Evolutionary conservation across 1,140 invertebrate species (phyloP), one percentile per base, ranked within the genome.

Genomic region (Megalonaias nervosa): DNA sequence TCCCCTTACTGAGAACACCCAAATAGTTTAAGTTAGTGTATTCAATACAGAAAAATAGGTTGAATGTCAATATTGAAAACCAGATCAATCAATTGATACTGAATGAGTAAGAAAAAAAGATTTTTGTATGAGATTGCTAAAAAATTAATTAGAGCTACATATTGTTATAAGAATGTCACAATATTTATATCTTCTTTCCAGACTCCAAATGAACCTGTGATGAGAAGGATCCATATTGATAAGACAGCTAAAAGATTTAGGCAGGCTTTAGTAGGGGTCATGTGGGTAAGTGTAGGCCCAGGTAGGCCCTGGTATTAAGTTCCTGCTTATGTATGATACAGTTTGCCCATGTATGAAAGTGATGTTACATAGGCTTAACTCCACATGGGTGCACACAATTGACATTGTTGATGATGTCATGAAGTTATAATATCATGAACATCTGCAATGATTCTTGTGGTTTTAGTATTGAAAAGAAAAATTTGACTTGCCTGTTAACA

Each of bases 171-270:
- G 31, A 21, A 67, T 31, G 9, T 67, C 11, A n/a, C 14, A 19
- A 23, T 73, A 38, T 67, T 75, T 38, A 58, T 55, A 70, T 66
- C 69, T 64, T 77, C 60, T 11, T 83, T 84, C 19, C 78, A 90
- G 89, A 92, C 91, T 21, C 91, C 89, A 64, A 90, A 92, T 71
- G 91, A 92, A 76, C 93, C 95, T 5, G 91, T 96, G 14, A 91
- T 93, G 77, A 91, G 95, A 65, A 91, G 95, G 62, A 92, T 93
- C 2, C 92, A 93, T 13, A 91, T 96, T 14, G 95, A 96, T 84
- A 94, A 94, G 74, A 93, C 95, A 2, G 93, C 94, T 1, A 92
- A 93, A 77, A 91, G 94, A 70, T 91, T 96, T 73, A 91, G 95
- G 26, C 93, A 94, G 74, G 92, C 93, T n/a, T 87, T 96, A 71